Base-by-base conservation (phyloP, 1,140 invertebrate species). In the Acyrthosiphon pisum region DNA sequence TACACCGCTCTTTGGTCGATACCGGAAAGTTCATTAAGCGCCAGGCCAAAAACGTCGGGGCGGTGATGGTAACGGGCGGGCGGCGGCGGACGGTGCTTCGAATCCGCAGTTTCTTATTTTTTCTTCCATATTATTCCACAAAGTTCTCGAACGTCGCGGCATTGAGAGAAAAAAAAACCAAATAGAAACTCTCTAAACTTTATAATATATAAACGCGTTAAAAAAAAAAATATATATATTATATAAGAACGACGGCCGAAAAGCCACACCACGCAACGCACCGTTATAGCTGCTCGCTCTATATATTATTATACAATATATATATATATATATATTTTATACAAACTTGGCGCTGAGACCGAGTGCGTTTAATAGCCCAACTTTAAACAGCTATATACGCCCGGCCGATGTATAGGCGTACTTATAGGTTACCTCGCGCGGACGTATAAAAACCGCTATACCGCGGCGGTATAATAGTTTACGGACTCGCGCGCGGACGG, bases 321-420 rank as follows among this genome's bases (percentile, higher is more conserved):
- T 83, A 83, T 37, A 83, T 83, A 83, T 37, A 83, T 37, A 37
- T 83, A 81, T 81, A 81, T 35, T 20, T 83, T 83, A 83, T n/a
- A 86, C 44, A 86, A 86, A 86, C 84, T 86, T 86, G 44, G 23
- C 9, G 41, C 7, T 8, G 41, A 41, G 23, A 56, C 91, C 91
- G 60, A 92, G 81, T 92, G 81, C 37, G 35, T 83, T 92, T 92
- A 92, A 92, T 84, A 84, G 91, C 35, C 20, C 48, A 84, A 92
- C 91, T 92, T 92, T 83, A 53, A 92, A 92, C 91, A 84, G 76
- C 35, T 83, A 48, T 14, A 41, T 84, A 83, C 30, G 30, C 18
- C 22, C 20, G 35, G 0, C 50, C 37, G 81, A 44, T 84, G 35
- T 68, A 68, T 84, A 83, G 81, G 22, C 37, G 37, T 83, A 83